Base-by-base conservation (phyloP, 2,888 invertebrate genomes). In the Stegana nigrithorax region DNA sequence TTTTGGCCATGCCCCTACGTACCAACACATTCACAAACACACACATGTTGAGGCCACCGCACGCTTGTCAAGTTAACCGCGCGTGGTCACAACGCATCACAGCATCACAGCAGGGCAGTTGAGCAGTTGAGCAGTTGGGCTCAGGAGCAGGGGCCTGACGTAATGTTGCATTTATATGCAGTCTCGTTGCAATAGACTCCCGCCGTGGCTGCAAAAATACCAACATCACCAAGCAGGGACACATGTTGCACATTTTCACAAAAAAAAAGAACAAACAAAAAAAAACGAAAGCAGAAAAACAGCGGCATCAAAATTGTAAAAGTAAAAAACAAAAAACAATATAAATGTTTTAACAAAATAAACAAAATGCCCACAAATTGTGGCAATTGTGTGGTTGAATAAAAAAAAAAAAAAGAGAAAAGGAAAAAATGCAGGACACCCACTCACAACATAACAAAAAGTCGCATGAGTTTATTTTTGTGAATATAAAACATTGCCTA, bases 161-260 rank as follows among this genome's bases (percentile, higher is more conserved):
- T 53, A 12, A 51, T n/a, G 5, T 17, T n/a, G 19, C 32, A 29
- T 32, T 55, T 17, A 19, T 32, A 32, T 55, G 53, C 53, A 55
- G 53, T 55, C 53, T 29, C 51, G 51, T 51, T 55, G 53, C 53
- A 55, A 47, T 32, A 32, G 44, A 60, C 47, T 23, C 60, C 51
- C 23, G n/a, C n/a, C n/a, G 27, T 45, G 45, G 21, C 7, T 17
- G 32, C 17, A 8, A 23, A 4, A 2, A 29, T 19, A 58, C 7
- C 10, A 2, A 58, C 29, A 45, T 45, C 5, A 14, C 19, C 29
- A 29, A 14, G 10, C 8, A 45, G 27, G 50, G 47, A 23, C 56
- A 65, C 62, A 44, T 62, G 62, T 68, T 67, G 68, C 68, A 62
- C 32, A 68, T 70, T 68, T 74, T 63, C 68, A 75, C 50, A 60